Evolutionary conservation across 1,140 invertebrate species (phyloP), one percentile per base, ranked within the genome.

Genomic region (Marisa cornuarietis): DNA sequence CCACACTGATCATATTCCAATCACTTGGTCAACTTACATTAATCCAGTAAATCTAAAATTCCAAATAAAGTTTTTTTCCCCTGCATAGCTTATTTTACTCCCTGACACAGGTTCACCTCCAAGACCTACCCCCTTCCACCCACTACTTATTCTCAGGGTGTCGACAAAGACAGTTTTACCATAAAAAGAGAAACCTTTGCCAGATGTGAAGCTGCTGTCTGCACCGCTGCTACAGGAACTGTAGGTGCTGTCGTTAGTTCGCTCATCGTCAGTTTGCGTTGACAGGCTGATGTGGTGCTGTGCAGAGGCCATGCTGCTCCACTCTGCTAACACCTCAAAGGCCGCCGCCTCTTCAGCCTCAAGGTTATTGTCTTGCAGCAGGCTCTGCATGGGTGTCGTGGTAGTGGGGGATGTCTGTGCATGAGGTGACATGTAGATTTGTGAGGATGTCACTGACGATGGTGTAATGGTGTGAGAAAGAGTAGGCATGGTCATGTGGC

Each of bases 311-410:
- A 76, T 66, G 65, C 49, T 79, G 31, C 78, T 86, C 88, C 88
- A 90, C 71, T 90, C 88, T n/a, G 88, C 87, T 51, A 90, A 80
- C 20, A 90, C 88, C 68, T 85, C 87, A 72, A 87, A 89, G n/a
- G 85, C 86, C 8, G 77, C 80, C 24, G 71, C 72, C 62, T 82
- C 77, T 18, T 82, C 77, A 62, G 71, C 78, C 62, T 74, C 68
- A 2, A 74, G 76, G 42, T 76, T 66, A 1, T 71, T 52, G 58
- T 78, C 76, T n/a, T 74, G 49, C 73, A 72, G 61, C 52, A 78
- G 54, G 18, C 51, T 20, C 11, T 69, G 61, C 31, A 51, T 54
- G 13, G 63, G 51, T 26, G 26, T 65, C 11, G 74, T 42, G 52
- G 49, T 22, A 26, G 71, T 73, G 13, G 52, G 54, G 20, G 61